phyloP scores from a whole-genome alignment of 2,888 invertebrate genomes.

The Mesochorus sp. region DNA sequence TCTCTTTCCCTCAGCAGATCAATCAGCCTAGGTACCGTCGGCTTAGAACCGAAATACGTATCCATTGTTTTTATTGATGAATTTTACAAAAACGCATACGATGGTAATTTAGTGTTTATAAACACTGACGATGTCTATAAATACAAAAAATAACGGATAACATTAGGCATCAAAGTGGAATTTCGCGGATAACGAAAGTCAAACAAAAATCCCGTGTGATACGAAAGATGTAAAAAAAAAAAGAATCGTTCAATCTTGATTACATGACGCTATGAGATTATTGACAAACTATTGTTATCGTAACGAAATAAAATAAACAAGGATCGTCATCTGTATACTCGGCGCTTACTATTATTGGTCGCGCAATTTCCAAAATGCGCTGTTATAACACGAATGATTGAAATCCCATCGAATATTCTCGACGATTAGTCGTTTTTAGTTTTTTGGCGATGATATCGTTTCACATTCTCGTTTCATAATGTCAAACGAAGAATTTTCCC shows the following conservation, averaged over 20 bases:
- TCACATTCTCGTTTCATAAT: not conserved
- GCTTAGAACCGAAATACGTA: conserved; percentile 48
- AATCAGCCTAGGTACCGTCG: conserved; percentile 35
- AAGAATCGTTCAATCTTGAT: not conserved
- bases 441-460: no score
- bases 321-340: not conserved
- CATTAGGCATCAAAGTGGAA: no score
- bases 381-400: not conserved
- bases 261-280: not conserved
- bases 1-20: conserved; percentile 54
- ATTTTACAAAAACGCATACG: not conserved
- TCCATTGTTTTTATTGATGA: conserved; percentile 39
- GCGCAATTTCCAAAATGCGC: not conserved
- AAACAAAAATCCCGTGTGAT: no score
- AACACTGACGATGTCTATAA: conserved; percentile 15
- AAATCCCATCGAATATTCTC: no score
- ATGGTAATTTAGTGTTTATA: not conserved
- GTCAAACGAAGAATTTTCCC: not conserved
- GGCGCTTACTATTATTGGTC: not conserved
- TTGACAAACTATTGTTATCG: not conserved
- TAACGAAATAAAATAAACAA: not conserved
- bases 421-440: no score
- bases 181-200: no score
- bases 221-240: not conserved
- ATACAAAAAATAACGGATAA: no score